phyloP scores from a whole-genome alignment of 2,797 vertebrate species.

The Schizopygopsis malacanthus region DNA sequence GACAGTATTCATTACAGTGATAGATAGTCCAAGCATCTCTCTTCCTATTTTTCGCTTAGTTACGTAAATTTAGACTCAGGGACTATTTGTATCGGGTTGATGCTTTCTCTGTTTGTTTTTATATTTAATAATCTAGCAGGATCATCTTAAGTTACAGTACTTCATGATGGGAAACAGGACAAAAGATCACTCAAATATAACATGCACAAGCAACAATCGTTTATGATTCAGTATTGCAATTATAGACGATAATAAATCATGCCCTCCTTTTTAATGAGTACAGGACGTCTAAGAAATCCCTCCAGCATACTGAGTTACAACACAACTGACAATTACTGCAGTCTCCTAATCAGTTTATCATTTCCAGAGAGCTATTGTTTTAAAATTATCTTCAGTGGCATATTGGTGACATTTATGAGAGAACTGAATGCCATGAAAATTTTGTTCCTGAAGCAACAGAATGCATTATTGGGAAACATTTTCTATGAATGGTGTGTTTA shows the following conservation, averaged over 20 bases:
- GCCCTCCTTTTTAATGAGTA: slow-evolving; percentile 30
- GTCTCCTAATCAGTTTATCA: slow-evolving; percentile 11
- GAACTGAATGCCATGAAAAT: slow-evolving; percentile 63
- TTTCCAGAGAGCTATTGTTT: slow-evolving; percentile 23
- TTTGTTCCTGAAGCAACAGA: slow-evolving; percentile 63
- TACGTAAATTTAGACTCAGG: slow-evolving; percentile 54
- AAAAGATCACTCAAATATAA: slow-evolving; percentile 6
- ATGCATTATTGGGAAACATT: slow-evolving; percentile 70
- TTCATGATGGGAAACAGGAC: slow-evolving; percentile 3
- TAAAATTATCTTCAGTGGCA: slow-evolving; percentile 17
- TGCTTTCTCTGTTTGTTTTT: slow-evolving; percentile 32
- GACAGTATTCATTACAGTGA: slow-evolving; percentile 71
- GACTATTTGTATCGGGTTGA: slow-evolving; percentile 20
- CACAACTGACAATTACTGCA: slow-evolving; percentile 12
- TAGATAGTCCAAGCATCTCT: slow-evolving; percentile 70
- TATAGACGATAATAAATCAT: slow-evolving; percentile 23
- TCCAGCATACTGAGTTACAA: not conserved
- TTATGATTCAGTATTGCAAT: slow-evolving; percentile 19
- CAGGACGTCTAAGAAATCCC: slow-evolving; percentile 28
- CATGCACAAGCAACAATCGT: slow-evolving; percentile 1
- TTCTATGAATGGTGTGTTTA: slow-evolving; percentile 61
- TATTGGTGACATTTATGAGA: slow-evolving; percentile 38
- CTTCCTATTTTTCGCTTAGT: slow-evolving; percentile 57
- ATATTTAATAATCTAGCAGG: slow-evolving; percentile 46
- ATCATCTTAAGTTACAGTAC: slow-evolving; percentile 42